A percentile compares a stretch with the other conserved stretches of the same genome.
Conservation (phyloP, 2,113 vertebrate genomes). For the Macaca mulatta region DNA sequence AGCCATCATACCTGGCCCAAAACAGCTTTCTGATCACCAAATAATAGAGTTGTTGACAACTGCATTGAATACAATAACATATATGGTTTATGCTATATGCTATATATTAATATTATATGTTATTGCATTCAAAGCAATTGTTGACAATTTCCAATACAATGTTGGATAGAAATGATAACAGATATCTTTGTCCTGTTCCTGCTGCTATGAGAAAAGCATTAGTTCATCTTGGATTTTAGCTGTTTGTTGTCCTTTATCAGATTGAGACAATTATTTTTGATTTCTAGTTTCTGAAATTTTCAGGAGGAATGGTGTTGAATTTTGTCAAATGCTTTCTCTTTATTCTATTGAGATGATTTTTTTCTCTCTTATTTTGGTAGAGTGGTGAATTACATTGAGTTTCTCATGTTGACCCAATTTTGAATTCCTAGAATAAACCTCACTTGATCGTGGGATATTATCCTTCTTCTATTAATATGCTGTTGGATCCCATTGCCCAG, state of each 20-base stretch:
- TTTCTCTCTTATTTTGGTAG: background rate
- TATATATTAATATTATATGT: too few species aligned
- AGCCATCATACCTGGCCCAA: background rate
- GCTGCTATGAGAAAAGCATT: background rate
- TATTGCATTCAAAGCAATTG: too few species aligned
- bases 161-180: background rate
- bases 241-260: background rate
- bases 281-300: background rate
- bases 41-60: background rate
- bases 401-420: background rate
- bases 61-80: background rate
- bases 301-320: background rate
- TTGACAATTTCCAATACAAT: background rate
- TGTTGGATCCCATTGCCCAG: background rate
- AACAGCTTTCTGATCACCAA: background rate
- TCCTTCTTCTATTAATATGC: background rate
- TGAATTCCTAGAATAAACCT: background rate
- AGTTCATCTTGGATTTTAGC: background rate
- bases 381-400: background rate
- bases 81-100: background rate
- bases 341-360: background rate
- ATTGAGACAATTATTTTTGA: background rate
- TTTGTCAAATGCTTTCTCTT: background rate
- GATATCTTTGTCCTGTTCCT: background rate
- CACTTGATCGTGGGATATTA: background rate